Evolutionary conservation across 2,888 invertebrate species (phyloP).

Genomic region (Clusia tigrina): DNA sequence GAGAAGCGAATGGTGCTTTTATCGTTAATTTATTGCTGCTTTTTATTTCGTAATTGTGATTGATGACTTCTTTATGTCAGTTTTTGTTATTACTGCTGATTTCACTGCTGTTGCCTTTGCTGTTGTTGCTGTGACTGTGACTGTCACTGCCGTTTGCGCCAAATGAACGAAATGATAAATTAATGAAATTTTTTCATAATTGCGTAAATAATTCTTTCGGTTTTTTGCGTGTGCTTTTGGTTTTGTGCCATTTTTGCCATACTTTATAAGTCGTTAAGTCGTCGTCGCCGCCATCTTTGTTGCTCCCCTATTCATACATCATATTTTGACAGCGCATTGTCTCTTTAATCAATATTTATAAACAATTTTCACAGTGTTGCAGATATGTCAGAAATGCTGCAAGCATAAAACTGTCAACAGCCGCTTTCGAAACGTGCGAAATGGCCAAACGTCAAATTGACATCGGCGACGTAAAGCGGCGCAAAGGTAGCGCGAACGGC

Average conservation of each 20-base stretch:
- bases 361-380: conserved; percentile 43
- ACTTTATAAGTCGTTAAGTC: conserved; percentile 42
- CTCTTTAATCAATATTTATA: conserved; percentile 60
- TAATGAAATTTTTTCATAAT: conserved; percentile 39
- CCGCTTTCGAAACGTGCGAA: conserved; percentile 18
- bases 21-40: conserved; percentile 58
- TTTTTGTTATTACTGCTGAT: conserved; percentile 31
- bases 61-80: conserved; percentile 59
- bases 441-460: conserved; percentile 21
- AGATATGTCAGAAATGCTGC: conserved; percentile 14
- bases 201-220: conserved; percentile 12
- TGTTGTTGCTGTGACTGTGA: conserved; percentile 28
- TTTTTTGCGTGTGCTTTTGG: conserved; percentile 30
- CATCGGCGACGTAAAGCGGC: conserved; percentile 12
- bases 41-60: conserved; percentile 62
- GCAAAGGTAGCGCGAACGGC: background rate
- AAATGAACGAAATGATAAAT: conserved; percentile 52
- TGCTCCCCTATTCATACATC: conserved; percentile 28
- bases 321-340: conserved; percentile 59
- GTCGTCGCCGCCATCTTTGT: conserved; percentile 48
- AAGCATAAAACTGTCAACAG: conserved; percentile 34
- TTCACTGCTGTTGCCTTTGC: conserved; percentile 17
- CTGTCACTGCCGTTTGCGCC: conserved; percentile 39
- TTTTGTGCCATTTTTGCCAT: conserved; percentile 35
- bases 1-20: conserved; percentile 49